Percentiles rank a stretch among this genome's conserved stretches.
phyloP scores from a whole-genome alignment of 2,797 vertebrate species.

The Sebastes cheni region DNA sequence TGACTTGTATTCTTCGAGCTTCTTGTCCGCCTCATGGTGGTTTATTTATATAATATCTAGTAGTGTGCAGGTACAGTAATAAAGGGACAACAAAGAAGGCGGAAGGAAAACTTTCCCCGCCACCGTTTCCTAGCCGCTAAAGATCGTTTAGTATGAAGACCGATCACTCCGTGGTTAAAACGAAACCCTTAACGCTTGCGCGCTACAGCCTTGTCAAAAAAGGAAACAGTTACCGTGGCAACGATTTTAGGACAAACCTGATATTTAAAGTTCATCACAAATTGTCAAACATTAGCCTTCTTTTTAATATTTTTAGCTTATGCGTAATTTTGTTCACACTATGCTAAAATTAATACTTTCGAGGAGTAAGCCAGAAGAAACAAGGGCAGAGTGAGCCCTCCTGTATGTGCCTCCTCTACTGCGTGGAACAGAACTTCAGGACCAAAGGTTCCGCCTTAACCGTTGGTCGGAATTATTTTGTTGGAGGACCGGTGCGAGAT shows the following conservation, averaged over 20 bases:
- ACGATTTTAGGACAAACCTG: not conserved
- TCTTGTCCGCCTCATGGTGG: slow-evolving; percentile 74
- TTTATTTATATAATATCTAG: not conserved
- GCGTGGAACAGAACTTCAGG: slow-evolving; percentile 1
- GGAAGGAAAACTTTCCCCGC: slow-evolving; percentile 18
- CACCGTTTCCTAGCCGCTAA: not conserved
- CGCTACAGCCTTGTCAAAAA: not conserved
- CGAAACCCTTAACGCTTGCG: not conserved
- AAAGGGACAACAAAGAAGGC: not conserved
- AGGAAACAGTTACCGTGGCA: not conserved
- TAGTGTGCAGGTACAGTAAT: accelerated
- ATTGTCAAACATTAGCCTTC: not conserved
- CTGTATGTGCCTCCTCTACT: accelerated
- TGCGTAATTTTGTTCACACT: not conserved
- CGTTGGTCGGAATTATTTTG: slow-evolving; percentile 76
- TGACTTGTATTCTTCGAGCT: slow-evolving; percentile 46
- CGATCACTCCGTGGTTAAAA: not conserved
- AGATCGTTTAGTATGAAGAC: not conserved
- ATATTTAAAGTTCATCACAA: not conserved
- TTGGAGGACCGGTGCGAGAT: slow-evolving; percentile 19
- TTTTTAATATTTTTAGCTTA: not conserved
- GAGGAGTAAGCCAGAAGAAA: not conserved
- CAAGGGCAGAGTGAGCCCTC: slow-evolving; percentile 8
- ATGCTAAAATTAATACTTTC: not conserved
- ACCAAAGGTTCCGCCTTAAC: slow-evolving; percentile 44